Base-by-base conservation (phyloP, 2,113 vertebrate species). In the Physeter macrocephalus region DNA sequence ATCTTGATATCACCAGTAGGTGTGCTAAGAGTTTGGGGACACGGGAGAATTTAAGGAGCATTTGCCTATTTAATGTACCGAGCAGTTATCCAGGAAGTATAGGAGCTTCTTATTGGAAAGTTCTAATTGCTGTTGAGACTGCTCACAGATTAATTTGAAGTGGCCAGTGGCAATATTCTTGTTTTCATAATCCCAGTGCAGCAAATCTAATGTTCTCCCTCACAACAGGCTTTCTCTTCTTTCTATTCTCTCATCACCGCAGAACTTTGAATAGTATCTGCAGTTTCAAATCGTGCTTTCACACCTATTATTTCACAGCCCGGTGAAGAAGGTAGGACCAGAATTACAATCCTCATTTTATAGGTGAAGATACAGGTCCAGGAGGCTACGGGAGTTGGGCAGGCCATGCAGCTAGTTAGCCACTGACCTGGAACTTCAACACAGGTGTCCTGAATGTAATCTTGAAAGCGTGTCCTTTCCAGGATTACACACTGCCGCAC, bases 11-110 rank as follows among this genome's bases (percentile, higher is more conserved):
- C 98, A 97, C 95, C 95, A 83, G 94, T 97, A 98, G 98, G 97
- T 98, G 88, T 98, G 96, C 97, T 98, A 98, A 98, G 97, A 98
- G 98, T 98, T 97, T 97, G 94, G 93, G 98, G 97, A 98, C 96
- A 98, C 66, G 98, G 97, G 97, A 97, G 97, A 98, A 74, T 41
- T 64, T 64, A 54, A 74, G 54, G n/a, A 43, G 12, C 43, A 97
- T 98, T 95, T 98, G 93, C 96, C 87, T 98, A 96, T 96, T 97
- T 97, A 98, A 98, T 85, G 66, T 95, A 96, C 83, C 43, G 95
- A 97, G 41, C 94, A 95, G 89, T 97, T 98, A 97, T 85, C 86
- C 90, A 97, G 96, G 97, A 92, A 97, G 87, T 88, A 93, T 88
- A 86, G 97, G 92, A 98, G 93, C 90, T 97, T 98, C 85, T 83